Evolutionary conservation across 2,888 invertebrate genomes (phyloP).

Genomic region (Oligia fasciuncula): DNA sequence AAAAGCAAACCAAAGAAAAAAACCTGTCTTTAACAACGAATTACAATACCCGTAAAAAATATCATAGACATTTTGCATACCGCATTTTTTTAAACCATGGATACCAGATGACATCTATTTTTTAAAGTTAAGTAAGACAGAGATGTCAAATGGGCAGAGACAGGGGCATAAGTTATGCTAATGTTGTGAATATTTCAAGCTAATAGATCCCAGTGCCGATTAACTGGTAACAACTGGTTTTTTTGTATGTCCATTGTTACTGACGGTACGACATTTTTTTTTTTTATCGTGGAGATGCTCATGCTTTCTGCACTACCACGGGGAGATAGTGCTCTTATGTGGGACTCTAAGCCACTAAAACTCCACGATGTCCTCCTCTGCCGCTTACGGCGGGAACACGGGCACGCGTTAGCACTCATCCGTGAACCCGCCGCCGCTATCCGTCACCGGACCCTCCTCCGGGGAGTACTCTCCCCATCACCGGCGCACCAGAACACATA

Average conservation of each 20-base stretch:
- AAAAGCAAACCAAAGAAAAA: neutral
- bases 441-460: no score
- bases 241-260: constrained; percentile 30
- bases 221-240: constrained; percentile 71
- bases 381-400: no score
- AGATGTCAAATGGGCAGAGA: constrained; percentile 73
- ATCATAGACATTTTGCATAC: constrained; percentile 44
- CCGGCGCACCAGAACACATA: no score
- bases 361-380: no score
- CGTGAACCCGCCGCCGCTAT: no score
- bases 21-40: constrained; percentile 14
- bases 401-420: no score
- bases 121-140: constrained; percentile 70
- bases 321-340: no score
- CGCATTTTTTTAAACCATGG: constrained; percentile 42
- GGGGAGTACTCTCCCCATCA: no score
- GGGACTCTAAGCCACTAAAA: no score
- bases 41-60: constrained; percentile 33
- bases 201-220: constrained; percentile 79
- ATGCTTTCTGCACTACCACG: no score
- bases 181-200: constrained; percentile 83
- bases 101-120: constrained; percentile 55
- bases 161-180: constrained; percentile 80
- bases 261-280: constrained; percentile 30
- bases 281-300: no score